Base-by-base conservation (phyloP, 2,797 vertebrate genomes). In the Cephalopachus bancanus region DNA sequence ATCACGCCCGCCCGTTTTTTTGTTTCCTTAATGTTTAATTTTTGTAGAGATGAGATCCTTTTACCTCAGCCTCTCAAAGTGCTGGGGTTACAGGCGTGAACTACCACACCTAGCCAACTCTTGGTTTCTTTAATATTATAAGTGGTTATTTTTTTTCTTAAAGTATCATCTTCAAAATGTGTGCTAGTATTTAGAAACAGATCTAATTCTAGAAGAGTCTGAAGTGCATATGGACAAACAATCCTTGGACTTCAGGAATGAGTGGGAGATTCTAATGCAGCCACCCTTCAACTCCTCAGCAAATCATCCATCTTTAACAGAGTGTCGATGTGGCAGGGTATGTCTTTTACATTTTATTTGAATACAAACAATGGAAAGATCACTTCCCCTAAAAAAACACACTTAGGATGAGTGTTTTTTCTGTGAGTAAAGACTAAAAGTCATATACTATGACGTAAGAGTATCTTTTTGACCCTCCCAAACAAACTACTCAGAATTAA, bases 91-190 rank as follows among this genome's bases (percentile, higher is more conserved):
- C 44, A 44, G 44, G 44, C 4, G 44, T 44, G 44, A 44, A 7
- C 44, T 7, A 44, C 44, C 44, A 44, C 44, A 7, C 44, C 44
- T 44, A 44, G 44, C 2, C 24, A 80, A 83, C 57, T 87, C 65
- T 69, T 17, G 1, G 44, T 89, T 87, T 7, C 33, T 71, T 44
- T 44, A 44, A 44, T 75, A 14, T 79, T 26, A 37, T 9, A 62
- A 89, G 53, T 60, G 37, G 12, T 30, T 30, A 33, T 90, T 44
- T 90, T 95, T 33, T 74, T 81, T 16, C 69, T 86, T 75, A 65
- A 94, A 95, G 71, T 75, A n/a, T 60, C 81, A 69, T 78, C 67
- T 94, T 67, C 4, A 74, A 96, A 96, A 62, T 44, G 20, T 33
- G 12, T 53, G 55, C 28, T 51, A 59, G 14, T 44, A 75, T 44